These are phyloP conservation scores for Rhea pennata DNA, from an alignment of 2,113 vertebrate species.

Conservation along the genomic window DNA sequence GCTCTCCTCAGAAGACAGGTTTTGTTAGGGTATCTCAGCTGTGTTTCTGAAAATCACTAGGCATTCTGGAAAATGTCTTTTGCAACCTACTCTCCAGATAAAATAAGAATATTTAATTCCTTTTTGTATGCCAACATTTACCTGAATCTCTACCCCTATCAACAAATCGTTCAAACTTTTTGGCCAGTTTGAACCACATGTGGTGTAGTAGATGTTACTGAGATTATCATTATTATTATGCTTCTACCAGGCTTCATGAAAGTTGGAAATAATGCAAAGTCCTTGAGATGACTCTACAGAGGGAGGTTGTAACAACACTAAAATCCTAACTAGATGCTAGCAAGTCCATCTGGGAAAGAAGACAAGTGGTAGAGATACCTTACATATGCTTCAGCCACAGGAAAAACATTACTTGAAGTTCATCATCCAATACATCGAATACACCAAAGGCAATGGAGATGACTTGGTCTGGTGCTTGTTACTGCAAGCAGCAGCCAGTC, in stretches of 20 bases:
- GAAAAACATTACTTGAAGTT: neutral
- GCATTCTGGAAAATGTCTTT: neutral
- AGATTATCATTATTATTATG: neutral
- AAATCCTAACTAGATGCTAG: neutral
- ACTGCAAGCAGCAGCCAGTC: neutral
- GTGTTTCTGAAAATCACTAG: neutral
- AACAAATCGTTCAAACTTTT: no score
- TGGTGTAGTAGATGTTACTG: neutral
- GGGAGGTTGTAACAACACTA: neutral
- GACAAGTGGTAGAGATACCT: neutral
- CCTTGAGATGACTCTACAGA: neutral
- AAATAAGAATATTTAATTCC: neutral
- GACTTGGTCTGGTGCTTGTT: neutral
- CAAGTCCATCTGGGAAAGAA: neutral
- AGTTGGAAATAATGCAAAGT: neutral
- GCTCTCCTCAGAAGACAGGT: neutral
- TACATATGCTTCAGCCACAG: neutral
- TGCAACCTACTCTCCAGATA: neutral
- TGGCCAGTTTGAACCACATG: neutral
- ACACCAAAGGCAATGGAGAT: neutral
- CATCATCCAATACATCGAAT: neutral
- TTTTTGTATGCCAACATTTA: neutral
- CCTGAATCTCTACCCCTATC: neutral
- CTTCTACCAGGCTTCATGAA: neutral
- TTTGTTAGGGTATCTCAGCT: neutral